Percentiles rank a stretch among this genome's conserved stretches.
Evolutionary conservation across 2,888 invertebrate species (phyloP).

Genomic region (Invenusta paracnida): DNA sequence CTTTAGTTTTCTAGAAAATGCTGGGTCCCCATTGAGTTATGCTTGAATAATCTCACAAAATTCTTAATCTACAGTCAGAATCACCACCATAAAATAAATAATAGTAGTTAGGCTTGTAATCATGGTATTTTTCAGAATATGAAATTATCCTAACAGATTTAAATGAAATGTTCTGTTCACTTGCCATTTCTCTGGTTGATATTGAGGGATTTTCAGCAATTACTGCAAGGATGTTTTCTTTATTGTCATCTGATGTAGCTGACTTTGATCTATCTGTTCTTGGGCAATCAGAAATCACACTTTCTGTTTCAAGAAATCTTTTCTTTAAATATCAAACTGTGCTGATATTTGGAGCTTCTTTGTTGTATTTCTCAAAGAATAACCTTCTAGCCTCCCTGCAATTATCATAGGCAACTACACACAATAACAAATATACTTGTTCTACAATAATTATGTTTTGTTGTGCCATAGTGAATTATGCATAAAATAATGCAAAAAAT

Average conservation of each 20-base stretch:
- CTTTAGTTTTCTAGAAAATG: slow-evolving; percentile 18
- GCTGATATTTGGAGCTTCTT: slow-evolving; percentile 31
- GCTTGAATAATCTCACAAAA: slow-evolving; percentile 27
- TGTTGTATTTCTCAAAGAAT: slow-evolving; percentile 23
- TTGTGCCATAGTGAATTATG: slow-evolving; percentile 17
- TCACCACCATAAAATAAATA: background rate
- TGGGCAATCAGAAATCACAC: slow-evolving; percentile 30
- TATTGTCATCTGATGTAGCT: slow-evolving; percentile 4
- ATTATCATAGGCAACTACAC: slow-evolving; percentile 27
- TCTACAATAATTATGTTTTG: slow-evolving; percentile 31
- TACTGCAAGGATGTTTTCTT: slow-evolving; percentile 20
- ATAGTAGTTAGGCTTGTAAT: slow-evolving; percentile 26
- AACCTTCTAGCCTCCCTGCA: slow-evolving; percentile 25
- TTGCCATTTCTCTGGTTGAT: too few species aligned
- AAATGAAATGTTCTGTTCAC: background rate
- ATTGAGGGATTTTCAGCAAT: slow-evolving; percentile 20
- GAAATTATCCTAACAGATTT: background rate
- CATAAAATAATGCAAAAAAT: slow-evolving; percentile 14
- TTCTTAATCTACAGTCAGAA: slow-evolving; percentile 15
- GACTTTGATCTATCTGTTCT: slow-evolving; percentile 30
- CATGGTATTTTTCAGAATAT: slow-evolving; percentile 15
- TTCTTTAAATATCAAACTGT: slow-evolving; percentile 13
- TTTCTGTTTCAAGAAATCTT: slow-evolving; percentile 31
- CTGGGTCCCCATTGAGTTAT: background rate
- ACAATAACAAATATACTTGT: slow-evolving; percentile 24